Base-by-base conservation (phyloP, 2,797 vertebrate genomes). In the Odontamblyopus lacepedii region DNA sequence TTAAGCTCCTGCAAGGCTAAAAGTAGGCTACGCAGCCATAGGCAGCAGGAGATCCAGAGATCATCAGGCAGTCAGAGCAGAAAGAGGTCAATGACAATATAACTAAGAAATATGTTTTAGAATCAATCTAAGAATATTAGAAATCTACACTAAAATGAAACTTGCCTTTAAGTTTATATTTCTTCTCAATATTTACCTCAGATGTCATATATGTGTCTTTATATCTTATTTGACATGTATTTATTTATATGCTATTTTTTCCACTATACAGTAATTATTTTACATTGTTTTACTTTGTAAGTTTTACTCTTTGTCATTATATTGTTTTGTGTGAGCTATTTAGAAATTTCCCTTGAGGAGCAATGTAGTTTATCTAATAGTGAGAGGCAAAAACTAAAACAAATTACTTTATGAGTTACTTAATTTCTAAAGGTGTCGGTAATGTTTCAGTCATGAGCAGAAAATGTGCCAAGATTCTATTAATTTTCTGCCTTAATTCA, bases 401-500 rank as follows among this genome's bases (percentile, higher is more conserved):
- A 48, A 48, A 48, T 48, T 1, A 4, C 15, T 48, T 48, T 15
- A 16, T 48, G 35, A 38, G 35, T 38, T 2, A 9, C 7, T 38
- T 15, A 12, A 30, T 44, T 59, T 50, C n/a, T 64, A n/a, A 48
- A 27, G 38, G 18, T 53, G 15, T 32, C 41, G 57, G 18, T 30
- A 62, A 56, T 67, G 35, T 56, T 38, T 9, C 51, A n/a, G 26
- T 35, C 72, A 55, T 50, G 50, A 64, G 13, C 12, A 48, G 44
- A 13, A 18, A 71, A 62, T 13, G 51, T 13, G 2, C 53, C n/a
- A 53, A 35, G 16, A 23, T 55, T n/a, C 29, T 9, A 27, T 50
- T 27, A 63, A 32, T 70, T 23, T 1, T 3, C 67, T 72, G 74
- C 35, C 18, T 77, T 67, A 44, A 60, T 32, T 73, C 15, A 18